Percentiles rank a stretch among this genome's conserved stretches.
Evolutionary conservation across 2,797 vertebrate genomes (phyloP).

Genomic region (Remorina albescens): DNA sequence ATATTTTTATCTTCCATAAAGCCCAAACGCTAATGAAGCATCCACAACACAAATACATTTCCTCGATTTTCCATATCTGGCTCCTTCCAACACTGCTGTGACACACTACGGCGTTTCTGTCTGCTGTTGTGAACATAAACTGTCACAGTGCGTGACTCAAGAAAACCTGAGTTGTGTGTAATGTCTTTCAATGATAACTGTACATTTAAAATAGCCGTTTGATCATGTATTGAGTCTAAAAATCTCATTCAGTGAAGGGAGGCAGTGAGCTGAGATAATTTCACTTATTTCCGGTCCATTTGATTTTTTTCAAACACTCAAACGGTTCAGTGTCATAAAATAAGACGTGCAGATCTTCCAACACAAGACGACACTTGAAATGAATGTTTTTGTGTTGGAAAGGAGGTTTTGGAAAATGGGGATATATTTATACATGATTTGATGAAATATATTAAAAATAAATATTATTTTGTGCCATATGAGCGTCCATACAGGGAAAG

Average conservation of each 20-base stretch:
- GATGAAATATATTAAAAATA: no score
- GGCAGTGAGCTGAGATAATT: conserved; percentile 24
- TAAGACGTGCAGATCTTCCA: conserved; percentile 14
- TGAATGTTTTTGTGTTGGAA: background rate
- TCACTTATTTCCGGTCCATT: conserved; percentile 45
- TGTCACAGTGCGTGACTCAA: conserved; percentile 19
- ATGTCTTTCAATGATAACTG: background rate
- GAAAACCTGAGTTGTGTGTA: background rate
- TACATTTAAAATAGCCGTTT: conserved; percentile 12
- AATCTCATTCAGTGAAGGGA: conserved; percentile 26
- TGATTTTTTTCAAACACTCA: conserved; percentile 11
- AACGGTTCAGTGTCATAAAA: conserved; percentile 20
- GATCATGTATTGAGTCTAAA: conserved; percentile 1
- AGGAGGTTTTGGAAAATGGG: no score
- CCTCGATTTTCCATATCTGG: conserved; percentile 51
- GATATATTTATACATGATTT: no score
- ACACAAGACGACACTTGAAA: background rate
- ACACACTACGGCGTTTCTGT: conserved; percentile 12
- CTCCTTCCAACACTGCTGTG: conserved; percentile 15
- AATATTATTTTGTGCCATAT: no score
- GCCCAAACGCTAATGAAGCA: conserved; percentile 80
- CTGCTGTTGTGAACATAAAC: conserved; percentile 20
- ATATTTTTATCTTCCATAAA: conserved; percentile 82
- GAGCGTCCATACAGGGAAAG: background rate
- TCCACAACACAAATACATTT: conserved; percentile 67